Evolutionary conservation across 1,140 invertebrate species (phyloP).

Genomic region (Trichonephila clavipes): DNA sequence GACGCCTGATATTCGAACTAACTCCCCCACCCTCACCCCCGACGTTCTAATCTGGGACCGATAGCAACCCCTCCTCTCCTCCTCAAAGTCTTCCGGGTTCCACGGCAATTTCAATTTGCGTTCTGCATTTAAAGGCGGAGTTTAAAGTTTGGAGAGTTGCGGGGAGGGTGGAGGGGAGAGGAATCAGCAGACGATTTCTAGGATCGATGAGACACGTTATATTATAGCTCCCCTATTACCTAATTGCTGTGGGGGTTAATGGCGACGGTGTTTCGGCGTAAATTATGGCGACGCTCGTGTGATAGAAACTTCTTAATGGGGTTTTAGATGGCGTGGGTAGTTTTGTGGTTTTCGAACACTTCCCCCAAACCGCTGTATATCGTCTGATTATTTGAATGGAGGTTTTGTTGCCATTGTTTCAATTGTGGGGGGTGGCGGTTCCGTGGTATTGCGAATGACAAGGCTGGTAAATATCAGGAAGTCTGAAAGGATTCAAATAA

Average conservation of each 20-base stretch:
- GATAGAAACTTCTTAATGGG: constrained; percentile 2
- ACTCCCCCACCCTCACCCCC: not conserved
- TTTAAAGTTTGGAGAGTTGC: constrained; percentile 46
- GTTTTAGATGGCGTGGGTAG: not conserved
- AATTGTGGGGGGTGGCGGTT: too few species aligned
- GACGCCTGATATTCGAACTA: constrained; percentile 47
- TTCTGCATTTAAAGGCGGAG: constrained; percentile 53
- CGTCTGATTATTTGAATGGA: not conserved
- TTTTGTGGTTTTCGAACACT: constrained; percentile 6
- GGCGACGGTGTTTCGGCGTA: constrained; percentile 39
- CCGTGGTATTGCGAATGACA: too few species aligned
- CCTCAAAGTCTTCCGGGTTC: not conserved
- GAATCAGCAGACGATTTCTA: not conserved
- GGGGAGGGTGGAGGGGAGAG: not conserved
- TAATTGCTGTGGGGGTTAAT: constrained; percentile 45
- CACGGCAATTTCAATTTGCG: constrained; percentile 50
- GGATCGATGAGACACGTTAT: constrained; percentile 11
- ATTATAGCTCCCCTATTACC: constrained; percentile 19
- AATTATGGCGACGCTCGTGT: constrained; percentile 3
- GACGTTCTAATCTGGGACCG: constrained; percentile 15
- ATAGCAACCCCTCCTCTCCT: not conserved
- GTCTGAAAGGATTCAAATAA: too few species aligned
- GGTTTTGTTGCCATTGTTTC: not conserved
- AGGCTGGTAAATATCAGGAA: too few species aligned
- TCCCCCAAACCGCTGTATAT: not conserved